Percentiles rank a stretch among this genome's conserved stretches.
Evolutionary conservation across 2,888 invertebrate genomes (phyloP).

Genomic region (Lasius platythorax): DNA sequence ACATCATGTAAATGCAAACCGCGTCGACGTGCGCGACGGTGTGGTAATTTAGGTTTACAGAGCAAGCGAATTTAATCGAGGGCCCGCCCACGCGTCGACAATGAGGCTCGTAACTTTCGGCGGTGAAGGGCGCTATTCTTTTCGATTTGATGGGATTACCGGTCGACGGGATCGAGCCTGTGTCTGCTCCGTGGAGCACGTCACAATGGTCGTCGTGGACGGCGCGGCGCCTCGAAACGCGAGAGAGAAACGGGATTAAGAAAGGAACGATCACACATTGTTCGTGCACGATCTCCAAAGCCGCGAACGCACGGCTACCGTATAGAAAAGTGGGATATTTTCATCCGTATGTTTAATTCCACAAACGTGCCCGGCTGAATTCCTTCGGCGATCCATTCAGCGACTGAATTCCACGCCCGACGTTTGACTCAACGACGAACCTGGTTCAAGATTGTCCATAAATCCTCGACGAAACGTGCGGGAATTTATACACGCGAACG

Average conservation of each 20-base stretch:
- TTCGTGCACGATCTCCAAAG: background rate
- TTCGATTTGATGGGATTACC: slow-evolving; percentile 54
- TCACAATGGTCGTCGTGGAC: slow-evolving; percentile 27
- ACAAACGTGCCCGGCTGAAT: slow-evolving; percentile 33
- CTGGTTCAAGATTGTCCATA: slow-evolving; percentile 38
- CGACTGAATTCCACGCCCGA: slow-evolving; percentile 35
- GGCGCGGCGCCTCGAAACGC: slow-evolving; percentile 46
- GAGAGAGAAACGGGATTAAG: slow-evolving; percentile 18
- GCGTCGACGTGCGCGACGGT: background rate
- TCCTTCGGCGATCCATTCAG: slow-evolving; percentile 33
- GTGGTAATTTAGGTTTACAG: slow-evolving; percentile 39
- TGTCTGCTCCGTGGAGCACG: slow-evolving; percentile 16
- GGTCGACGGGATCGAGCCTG: slow-evolving; percentile 8
- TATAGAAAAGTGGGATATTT: slow-evolving; percentile 14
- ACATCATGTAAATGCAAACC: slow-evolving; percentile 24
- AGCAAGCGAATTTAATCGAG: slow-evolving; percentile 51
- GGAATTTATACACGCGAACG: slow-evolving; percentile 31
- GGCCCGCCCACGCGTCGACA: slow-evolving; percentile 43
- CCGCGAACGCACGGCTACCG: slow-evolving; percentile 6
- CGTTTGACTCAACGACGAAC: slow-evolving; percentile 14
- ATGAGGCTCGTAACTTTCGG: slow-evolving; percentile 44
- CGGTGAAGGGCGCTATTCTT: slow-evolving; percentile 44
- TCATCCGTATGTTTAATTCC: slow-evolving; percentile 45
- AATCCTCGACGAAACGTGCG: slow-evolving; percentile 41
- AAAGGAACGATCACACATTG: slow-evolving; percentile 19